Conservation (phyloP, 2,113 vertebrate genomes). For the Archocentrus centrarchus region DNA sequence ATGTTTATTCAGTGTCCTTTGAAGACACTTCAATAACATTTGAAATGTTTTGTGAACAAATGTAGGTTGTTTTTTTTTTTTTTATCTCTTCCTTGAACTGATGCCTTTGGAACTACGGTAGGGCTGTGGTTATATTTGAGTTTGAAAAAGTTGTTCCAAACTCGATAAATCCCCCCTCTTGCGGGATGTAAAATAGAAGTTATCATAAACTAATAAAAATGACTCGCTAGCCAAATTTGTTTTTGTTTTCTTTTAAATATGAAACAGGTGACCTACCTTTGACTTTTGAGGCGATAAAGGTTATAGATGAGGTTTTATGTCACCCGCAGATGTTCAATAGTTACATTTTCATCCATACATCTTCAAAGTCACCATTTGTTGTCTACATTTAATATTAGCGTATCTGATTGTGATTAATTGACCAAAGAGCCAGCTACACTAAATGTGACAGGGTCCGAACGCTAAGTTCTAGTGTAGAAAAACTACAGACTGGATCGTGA, state of each 20-base stretch:
- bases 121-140: conserved; percentile 17
- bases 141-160: conserved; percentile 31
- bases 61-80: conserved; percentile 55
- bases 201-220: background rate
- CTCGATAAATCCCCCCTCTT: conserved; percentile 18
- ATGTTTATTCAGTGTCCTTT: conserved; percentile 73
- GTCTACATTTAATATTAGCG: conserved; percentile 14
- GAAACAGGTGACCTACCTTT: background rate
- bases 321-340: background rate
- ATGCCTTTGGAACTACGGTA: conserved; percentile 21
- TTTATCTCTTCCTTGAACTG: conserved; percentile 45
- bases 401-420: conserved; percentile 1
- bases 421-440: background rate
- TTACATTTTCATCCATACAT: background rate
- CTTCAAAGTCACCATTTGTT: background rate
- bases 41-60: conserved; percentile 67
- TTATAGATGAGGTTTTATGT: background rate
- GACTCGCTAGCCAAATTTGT: background rate
- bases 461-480: background rate
- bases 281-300: background rate
- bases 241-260: background rate
- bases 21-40: conserved; percentile 74
- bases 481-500: background rate
- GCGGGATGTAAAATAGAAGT: background rate
- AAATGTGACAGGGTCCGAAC: background rate